Conservation (phyloP, 2,113 vertebrate species). For the Chunga burmeisteri region DNA sequence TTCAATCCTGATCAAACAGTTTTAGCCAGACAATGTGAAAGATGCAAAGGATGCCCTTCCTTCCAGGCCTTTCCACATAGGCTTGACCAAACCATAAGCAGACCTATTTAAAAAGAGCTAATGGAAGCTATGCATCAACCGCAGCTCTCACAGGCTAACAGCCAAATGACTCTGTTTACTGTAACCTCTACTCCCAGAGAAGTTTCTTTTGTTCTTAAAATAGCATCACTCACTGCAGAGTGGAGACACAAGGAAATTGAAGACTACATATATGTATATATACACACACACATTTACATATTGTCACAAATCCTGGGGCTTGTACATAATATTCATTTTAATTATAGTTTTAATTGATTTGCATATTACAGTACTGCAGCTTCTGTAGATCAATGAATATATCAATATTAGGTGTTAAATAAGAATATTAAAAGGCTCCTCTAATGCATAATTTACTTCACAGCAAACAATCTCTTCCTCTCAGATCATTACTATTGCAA, state of each 20-base stretch:
- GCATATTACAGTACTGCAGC: not conserved
- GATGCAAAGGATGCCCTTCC: not conserved
- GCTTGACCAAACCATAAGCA: not conserved
- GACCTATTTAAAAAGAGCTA: not conserved
- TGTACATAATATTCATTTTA: not conserved
- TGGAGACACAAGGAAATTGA: not conserved
- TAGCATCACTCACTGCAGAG: not conserved
- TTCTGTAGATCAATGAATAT: conserved; percentile 4
- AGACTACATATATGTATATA: not conserved
- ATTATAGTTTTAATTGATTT: conserved; percentile 39
- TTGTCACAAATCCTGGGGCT: not conserved
- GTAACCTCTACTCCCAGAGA: not conserved
- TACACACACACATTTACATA: not conserved
- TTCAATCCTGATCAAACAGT: not conserved
- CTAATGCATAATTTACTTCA: conserved; percentile 35
- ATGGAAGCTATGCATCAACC: not conserved
- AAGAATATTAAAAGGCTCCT: conserved; percentile 27
- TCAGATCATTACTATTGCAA: conserved; percentile 31
- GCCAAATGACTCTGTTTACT: conserved; percentile 9
- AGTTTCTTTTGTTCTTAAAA: conserved; percentile 33
- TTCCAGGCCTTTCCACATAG: not conserved
- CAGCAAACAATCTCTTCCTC: conserved; percentile 27
- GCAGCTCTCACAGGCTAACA: not conserved
- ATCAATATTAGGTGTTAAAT: conserved; percentile 45
- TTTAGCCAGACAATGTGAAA: not conserved